Percentiles rank a stretch among this genome's conserved stretches.
Evolutionary conservation across 2,888 invertebrate genomes (phyloP).

Genomic region (Drosophila pseudotakahashii): DNA sequence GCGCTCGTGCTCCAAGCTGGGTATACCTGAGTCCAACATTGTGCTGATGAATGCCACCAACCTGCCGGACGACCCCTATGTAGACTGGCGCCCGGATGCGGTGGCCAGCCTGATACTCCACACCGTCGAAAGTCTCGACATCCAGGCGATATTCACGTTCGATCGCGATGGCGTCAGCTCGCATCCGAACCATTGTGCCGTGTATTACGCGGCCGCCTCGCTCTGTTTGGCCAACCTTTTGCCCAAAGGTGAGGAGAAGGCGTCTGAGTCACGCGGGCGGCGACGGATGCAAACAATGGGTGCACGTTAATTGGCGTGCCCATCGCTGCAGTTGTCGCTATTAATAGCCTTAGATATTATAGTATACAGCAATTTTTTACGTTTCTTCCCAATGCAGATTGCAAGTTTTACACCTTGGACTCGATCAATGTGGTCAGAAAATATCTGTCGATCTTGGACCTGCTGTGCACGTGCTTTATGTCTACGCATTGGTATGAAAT

Average conservation of each 20-base stretch:
- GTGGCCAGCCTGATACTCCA: constrained; percentile 88
- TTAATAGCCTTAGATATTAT: constrained; percentile 39
- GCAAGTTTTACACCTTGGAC: constrained; percentile 93
- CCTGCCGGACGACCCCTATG: constrained; percentile 90
- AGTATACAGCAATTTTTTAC: constrained; percentile 56
- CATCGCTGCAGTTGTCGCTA: constrained; percentile 50
- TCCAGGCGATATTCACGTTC: constrained; percentile 95
- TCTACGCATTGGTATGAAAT: constrained; percentile 90
- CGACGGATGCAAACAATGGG: constrained; percentile 50
- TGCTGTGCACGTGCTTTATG: constrained; percentile 91
- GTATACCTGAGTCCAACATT: constrained; percentile 91
- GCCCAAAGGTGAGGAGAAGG: constrained; percentile 87
- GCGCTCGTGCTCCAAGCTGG: constrained; percentile 91
- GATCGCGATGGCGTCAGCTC: constrained; percentile 96
- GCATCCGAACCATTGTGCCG: constrained; percentile 95
- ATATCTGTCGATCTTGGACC: constrained; percentile 92
- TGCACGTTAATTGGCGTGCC: constrained; percentile 76
- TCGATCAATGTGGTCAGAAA: constrained; percentile 94
- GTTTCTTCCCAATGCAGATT: constrained; percentile 86
- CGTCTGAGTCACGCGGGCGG: constrained; percentile 42
- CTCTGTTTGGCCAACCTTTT: constrained; percentile 90
- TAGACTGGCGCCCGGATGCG: constrained; percentile 90
- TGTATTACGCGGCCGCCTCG: constrained; percentile 92
- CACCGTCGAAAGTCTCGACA: constrained; percentile 89
- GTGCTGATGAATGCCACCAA: constrained; percentile 89